Evolutionary conservation across 2,797 vertebrate genomes (phyloP).

Genomic region (Protosalanx chinensis): DNA sequence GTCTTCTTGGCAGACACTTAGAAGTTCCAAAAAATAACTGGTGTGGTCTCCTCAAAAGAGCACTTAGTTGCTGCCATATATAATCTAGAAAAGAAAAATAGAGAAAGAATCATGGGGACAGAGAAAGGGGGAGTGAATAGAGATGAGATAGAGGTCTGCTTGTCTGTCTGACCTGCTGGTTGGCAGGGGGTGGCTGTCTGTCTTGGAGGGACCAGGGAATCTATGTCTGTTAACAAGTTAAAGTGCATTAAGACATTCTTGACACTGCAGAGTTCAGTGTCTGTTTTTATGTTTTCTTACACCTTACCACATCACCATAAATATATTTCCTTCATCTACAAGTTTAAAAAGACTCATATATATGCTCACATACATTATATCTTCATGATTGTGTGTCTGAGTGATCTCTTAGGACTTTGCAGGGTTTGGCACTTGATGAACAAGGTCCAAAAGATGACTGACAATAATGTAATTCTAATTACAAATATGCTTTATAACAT

Average conservation of each 20-base stretch:
- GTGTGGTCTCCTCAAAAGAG: constrained; percentile 19
- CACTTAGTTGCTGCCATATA: constrained; percentile 18
- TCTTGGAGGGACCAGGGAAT: too few species aligned
- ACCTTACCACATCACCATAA: constrained; percentile 60
- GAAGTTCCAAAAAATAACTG: constrained; percentile 17
- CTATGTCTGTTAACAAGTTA: too few species aligned
- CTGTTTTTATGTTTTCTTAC: constrained; percentile 70
- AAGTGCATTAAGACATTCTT: too few species aligned
- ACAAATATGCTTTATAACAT: too few species aligned
- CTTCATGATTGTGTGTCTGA: too few species aligned
- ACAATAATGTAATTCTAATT: too few species aligned
- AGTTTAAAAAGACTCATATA: constrained; percentile 62
- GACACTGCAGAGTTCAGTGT: constrained; percentile 41
- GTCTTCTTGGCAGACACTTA: too few species aligned
- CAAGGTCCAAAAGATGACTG: constrained; percentile 12
- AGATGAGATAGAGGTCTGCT: not conserved
- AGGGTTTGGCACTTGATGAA: constrained; percentile 31
- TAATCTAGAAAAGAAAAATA: constrained; percentile 15
- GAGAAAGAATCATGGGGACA: not conserved
- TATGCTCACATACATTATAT: too few species aligned
- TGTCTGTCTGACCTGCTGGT: too few species aligned
- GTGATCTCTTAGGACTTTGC: constrained; percentile 40
- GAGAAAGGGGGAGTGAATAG: not conserved
- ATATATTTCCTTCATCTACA: constrained; percentile 64
- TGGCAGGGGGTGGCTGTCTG: too few species aligned